These are phyloP conservation scores for Cyprinodon brontotheroides DNA, from an alignment of 2,113 vertebrate species.

Conservation along the genomic window DNA sequence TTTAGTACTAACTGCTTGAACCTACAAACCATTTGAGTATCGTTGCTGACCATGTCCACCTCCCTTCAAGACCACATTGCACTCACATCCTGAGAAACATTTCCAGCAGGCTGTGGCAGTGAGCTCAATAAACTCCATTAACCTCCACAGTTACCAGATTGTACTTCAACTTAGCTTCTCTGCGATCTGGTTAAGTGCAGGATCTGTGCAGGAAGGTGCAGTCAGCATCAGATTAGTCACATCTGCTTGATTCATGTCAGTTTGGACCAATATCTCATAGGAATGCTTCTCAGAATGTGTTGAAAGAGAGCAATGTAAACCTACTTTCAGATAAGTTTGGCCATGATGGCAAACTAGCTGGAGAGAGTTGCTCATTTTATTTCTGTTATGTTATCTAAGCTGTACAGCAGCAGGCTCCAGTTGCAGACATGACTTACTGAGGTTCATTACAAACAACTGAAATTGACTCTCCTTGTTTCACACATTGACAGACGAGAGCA, in stretches of 20 bases:
- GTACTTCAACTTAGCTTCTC: no score
- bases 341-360: slow-evolving; percentile 23
- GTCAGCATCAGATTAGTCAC: background rate
- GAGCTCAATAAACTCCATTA: background rate
- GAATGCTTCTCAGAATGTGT: background rate
- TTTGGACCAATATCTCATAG: no score
- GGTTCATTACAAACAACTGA: slow-evolving; percentile 65
- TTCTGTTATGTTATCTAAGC: slow-evolving; percentile 23
- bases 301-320: background rate
- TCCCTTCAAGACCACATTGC: background rate
- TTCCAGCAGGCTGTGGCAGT: background rate
- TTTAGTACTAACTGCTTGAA: no score
- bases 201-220: no score
- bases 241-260: background rate
- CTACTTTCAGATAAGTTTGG: slow-evolving; percentile 41
- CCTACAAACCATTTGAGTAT: no score
- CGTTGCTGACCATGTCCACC: no score
- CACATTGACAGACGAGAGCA: background rate
- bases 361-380: slow-evolving; percentile 34
- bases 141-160: background rate
- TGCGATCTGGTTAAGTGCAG: no score
- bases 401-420: slow-evolving; percentile 45
- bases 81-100: background rate
- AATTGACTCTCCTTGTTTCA: slow-evolving; percentile 28
- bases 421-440: slow-evolving; percentile 63